phyloP scores from a whole-genome alignment of 2,888 invertebrate species.

The Mamestra brassicae region DNA sequence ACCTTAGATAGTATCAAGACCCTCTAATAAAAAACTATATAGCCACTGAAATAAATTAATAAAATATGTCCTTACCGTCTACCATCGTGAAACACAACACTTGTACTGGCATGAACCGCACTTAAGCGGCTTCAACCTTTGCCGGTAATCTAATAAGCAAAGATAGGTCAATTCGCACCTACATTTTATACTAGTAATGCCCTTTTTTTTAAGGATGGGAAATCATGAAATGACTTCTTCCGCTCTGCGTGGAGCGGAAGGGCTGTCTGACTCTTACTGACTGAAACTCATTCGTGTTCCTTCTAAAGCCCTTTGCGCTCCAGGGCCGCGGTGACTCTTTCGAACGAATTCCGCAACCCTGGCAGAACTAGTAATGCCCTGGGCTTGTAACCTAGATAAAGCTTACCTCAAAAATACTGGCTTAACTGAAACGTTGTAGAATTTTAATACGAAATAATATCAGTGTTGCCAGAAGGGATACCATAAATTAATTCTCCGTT shows the following conservation, averaged over 20 bases:
- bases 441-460: background rate
- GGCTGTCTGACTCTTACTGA: too few species aligned
- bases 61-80: conserved; percentile 73
- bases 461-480: background rate
- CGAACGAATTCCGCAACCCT: too few species aligned
- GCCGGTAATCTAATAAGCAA: conserved; percentile 59
- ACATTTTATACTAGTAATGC: background rate
- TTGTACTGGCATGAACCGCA: conserved; percentile 44
- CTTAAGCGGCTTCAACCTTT: conserved; percentile 55
- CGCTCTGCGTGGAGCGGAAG: too few species aligned
- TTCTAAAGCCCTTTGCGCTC: too few species aligned
- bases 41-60: too few species aligned
- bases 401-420: background rate
- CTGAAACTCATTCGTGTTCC: too few species aligned
- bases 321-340: too few species aligned
- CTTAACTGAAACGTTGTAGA: background rate
- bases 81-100: conserved; percentile 69
- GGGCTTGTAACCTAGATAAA: background rate
- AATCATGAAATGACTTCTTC: too few species aligned
- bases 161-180: conserved; percentile 13
- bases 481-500: background rate
- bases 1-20: background rate
- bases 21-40: background rate
- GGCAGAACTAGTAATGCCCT: background rate
- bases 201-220: too few species aligned